Evolutionary conservation across 2,797 vertebrate genomes (phyloP).

Genomic region (Serranus cabrilla): DNA sequence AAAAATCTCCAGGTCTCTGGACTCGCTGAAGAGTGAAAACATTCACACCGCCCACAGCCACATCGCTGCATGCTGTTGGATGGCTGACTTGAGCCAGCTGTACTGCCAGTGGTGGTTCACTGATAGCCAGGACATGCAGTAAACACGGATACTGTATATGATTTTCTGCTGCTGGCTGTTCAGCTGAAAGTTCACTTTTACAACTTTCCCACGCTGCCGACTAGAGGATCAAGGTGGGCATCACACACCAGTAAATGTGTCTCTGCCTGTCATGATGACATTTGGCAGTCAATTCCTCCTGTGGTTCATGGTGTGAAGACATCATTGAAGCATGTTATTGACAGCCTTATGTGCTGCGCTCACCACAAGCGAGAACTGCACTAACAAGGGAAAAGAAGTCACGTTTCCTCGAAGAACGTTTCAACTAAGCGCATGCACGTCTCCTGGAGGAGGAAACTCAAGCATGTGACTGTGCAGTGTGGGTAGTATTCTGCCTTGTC

Average conservation of each 20-base stretch:
- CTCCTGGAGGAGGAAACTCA: conserved; percentile 35
- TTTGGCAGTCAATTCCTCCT: conserved; percentile 21
- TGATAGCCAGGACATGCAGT: conserved; percentile 17
- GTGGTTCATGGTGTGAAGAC: conserved; percentile 34
- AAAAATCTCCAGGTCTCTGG: conserved; percentile 37
- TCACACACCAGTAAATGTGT: conserved; percentile 21
- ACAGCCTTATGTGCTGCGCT: conserved; percentile 10
- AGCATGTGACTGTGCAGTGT: conserved; percentile 34
- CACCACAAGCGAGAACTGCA: conserved; percentile 12
- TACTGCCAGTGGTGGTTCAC: conserved; percentile 37
- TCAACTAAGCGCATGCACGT: conserved; percentile 3
- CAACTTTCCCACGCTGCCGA: conserved; percentile 30
- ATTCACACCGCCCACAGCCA: conserved; percentile 52
- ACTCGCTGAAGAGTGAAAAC: conserved; percentile 42
- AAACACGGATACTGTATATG: conserved; percentile 24
- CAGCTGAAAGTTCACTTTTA: conserved; percentile 31
- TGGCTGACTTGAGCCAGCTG: conserved; percentile 52
- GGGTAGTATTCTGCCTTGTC: conserved; percentile 39
- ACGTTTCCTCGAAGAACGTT: conserved; percentile 17
- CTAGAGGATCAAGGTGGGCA: not conserved
- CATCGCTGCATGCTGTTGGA: conserved; percentile 26
- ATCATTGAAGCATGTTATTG: conserved; percentile 4
- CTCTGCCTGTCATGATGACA: conserved; percentile 14
- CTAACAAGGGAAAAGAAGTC: conserved; percentile 18
- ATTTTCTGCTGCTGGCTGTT: conserved; percentile 15